phyloP scores from a whole-genome alignment of 1,140 invertebrate species.

The Pseudomyrmex dendroicus region DNA sequence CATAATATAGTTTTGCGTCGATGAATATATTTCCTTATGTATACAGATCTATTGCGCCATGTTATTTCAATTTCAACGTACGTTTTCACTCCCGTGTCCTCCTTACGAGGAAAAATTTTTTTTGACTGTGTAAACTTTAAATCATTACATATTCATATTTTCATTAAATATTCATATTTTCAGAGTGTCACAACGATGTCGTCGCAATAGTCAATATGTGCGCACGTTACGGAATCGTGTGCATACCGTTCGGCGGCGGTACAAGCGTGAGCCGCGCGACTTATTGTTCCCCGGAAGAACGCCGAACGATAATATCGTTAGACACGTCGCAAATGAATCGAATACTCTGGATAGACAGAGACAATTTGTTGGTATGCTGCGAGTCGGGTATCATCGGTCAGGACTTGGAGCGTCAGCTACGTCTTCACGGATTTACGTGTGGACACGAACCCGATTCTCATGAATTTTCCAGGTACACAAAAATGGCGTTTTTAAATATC shows the following conservation, averaged over 20 bases:
- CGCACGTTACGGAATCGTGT: constrained; percentile 90
- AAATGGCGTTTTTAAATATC: too few species aligned
- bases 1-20: too few species aligned
- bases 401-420: constrained; percentile 93
- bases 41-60: too few species aligned
- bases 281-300: constrained; percentile 93
- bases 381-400: constrained; percentile 98
- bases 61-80: too few species aligned
- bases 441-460: constrained; percentile 99
- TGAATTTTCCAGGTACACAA: constrained; percentile 93
- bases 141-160: constrained; percentile 53
- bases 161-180: constrained; percentile 68
- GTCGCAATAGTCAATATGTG: constrained; percentile 93
- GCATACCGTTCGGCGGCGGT: constrained; percentile 98
- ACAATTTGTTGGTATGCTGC: constrained; percentile 93
- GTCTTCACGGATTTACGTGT: constrained; percentile 90
- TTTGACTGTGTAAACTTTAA: neutral
- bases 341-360: constrained; percentile 97
- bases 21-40: too few species aligned
- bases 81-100: neutral
- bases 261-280: constrained; percentile 97
- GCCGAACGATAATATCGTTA: constrained; percentile 93
- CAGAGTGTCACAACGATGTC: constrained; percentile 92
- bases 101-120: neutral
- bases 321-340: constrained; percentile 98